Base-by-base conservation (phyloP, 2,888 invertebrate genomes). In the Acleris literana region DNA sequence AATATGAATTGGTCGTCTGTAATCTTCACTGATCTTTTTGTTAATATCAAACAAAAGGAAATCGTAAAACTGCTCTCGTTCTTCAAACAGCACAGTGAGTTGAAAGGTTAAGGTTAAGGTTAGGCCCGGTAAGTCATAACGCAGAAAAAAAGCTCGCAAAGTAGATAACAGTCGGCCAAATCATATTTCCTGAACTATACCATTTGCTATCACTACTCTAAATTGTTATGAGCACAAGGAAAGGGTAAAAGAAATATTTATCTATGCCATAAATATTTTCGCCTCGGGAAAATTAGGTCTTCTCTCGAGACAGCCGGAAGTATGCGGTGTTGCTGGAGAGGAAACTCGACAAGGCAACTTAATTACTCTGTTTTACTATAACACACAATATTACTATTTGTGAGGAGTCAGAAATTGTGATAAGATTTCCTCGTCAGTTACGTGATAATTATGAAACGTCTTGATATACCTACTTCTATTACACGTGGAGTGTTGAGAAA, bases 331-430 rank as follows among this genome's bases (percentile, higher is more conserved):
- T 44, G 43, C 18, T n/a, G 29, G 25, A 44, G 51, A 17, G 63
- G 51, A 63, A 63, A 63, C 44, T 25, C 18, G 44, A 63, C 57
- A 20, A 20, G 39, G 39, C 49, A 56, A 56, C 57, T 57, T 57
- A 63, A 63, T 63, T 63, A 52, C 25, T 25, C 25, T 29, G 25
- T 63, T 29, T 51, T 57, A 63, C 55, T 63, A 63, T 51, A 43
- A 63, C 39, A 39, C 63, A 51, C 22, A 22, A 48, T 43, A 44
- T 25, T 18, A 2, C 13, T 52, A 22, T 52, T 25, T 20, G 18
- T 20, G 49, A 20, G 20, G 49, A 18, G 18, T 49, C 20, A 39
- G 39, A 13, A 13, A 39, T 39, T 13, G 39, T 20, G n/a, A 13
- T 49, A 49, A 20, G 49, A 49, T 49, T 49, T 49, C 11, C 20